Conservation (phyloP, 2,888 invertebrate genomes). For the Conistra vaccinii region DNA sequence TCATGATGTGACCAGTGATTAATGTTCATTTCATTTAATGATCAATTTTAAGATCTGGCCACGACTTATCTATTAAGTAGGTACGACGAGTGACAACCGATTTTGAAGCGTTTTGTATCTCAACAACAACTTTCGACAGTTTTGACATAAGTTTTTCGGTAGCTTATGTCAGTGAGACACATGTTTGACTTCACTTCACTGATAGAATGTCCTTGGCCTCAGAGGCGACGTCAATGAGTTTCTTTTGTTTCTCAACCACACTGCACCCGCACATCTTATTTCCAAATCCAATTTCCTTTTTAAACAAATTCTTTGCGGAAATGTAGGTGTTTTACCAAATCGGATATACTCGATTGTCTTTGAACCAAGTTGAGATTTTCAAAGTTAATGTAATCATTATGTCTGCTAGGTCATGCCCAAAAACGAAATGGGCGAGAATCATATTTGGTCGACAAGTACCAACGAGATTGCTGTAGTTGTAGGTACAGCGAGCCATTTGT, state of each 20-base stretch:
- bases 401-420: not conserved
- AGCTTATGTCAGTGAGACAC: too few species aligned
- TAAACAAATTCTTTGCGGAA: not conserved
- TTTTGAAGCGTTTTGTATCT: too few species aligned
- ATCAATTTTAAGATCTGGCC: too few species aligned
- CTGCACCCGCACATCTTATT: not conserved
- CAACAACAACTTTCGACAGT: too few species aligned
- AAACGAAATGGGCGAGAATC: not conserved
- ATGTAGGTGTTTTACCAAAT: constrained; percentile 21
- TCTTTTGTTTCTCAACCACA: not conserved
- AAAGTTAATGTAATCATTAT: constrained; percentile 32
- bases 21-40: too few species aligned
- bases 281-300: not conserved
- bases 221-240: not conserved
- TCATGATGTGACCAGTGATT: too few species aligned
- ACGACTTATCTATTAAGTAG: not conserved
- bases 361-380: constrained; percentile 18
- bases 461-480: not conserved
- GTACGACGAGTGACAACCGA: not conserved
- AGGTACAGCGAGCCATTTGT: not conserved
- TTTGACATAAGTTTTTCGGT: too few species aligned
- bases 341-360: constrained; percentile 6
- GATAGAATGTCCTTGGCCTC: not conserved
- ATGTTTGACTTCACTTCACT: not conserved
- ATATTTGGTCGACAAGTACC: not conserved